Percentiles rank a stretch among this genome's conserved stretches.
Conservation (phyloP, 1,140 invertebrate species). For the Onthophagus taurus region DNA sequence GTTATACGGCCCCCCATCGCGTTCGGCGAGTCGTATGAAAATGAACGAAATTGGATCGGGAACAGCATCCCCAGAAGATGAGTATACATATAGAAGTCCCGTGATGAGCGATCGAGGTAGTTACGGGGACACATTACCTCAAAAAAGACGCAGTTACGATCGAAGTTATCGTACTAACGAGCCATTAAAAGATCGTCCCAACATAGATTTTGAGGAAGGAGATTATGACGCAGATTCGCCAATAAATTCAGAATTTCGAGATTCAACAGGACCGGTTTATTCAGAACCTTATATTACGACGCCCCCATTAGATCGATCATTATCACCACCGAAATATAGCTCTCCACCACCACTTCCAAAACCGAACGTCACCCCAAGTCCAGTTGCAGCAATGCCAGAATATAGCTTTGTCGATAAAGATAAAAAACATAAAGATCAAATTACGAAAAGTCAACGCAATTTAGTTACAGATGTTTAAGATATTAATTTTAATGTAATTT, state of each 20-base stretch:
- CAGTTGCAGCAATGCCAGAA: too few relatives aligned
- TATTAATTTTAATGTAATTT: conserved; percentile 3
- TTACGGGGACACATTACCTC: conserved; percentile 31
- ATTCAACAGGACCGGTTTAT: conserved; percentile 4
- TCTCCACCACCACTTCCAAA: too few relatives aligned
- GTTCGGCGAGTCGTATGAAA: conserved; percentile 18
- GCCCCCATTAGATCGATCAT: neutral
- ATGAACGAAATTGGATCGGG: conserved; percentile 17
- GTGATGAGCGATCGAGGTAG: conserved; percentile 18
- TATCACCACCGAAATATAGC: conserved; percentile 6
- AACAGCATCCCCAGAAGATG: conserved; percentile 18
- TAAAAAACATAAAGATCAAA: too few relatives aligned
- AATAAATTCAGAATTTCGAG: neutral
- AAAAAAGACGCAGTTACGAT: conserved; percentile 63
- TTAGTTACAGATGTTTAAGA: conserved; percentile 28
- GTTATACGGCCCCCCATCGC: conserved; percentile 21
- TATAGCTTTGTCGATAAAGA: conserved; percentile 7
- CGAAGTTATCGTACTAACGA: conserved; percentile 72
- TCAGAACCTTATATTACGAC: too few relatives aligned
- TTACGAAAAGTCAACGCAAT: conserved; percentile 29
- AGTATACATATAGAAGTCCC: conserved; percentile 19
- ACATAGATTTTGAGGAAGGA: conserved; percentile 70
- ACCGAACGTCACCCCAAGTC: too few relatives aligned
- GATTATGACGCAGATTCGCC: conserved; percentile 50
- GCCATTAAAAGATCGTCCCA: conserved; percentile 63